Evolutionary conservation across 92 coral and sea anemone genomes (phyloP), one percentile per base, ranked within the genome.

Genomic region (Paragorgia papillata): DNA sequence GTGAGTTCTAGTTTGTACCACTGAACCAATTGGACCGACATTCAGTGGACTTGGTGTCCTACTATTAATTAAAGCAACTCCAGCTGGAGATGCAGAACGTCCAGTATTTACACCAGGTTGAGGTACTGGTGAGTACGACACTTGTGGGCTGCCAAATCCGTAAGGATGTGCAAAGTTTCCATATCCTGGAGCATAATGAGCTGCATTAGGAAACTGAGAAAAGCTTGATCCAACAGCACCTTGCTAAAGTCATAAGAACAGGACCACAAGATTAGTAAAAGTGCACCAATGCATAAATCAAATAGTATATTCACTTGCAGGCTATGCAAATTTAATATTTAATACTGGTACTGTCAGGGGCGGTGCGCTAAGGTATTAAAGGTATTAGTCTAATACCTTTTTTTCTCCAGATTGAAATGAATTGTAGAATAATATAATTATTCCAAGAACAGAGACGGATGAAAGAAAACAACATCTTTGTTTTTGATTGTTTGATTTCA

Each of bases 21-120:
- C 62, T 57, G 84, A 62, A 14, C 78, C 80, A 43, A 80, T 62
- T 6, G 89, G 88, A 35, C 80, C 40, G 25, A 89, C 84, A 33
- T 85, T 86, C 62, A 88, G 88, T 17, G 97, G 99, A 14, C 64
- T 91, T 31, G 99, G 99, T 8, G 99, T 89, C 37, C 79, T 84
- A 74, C 91, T 89, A 20, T 91, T 85, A 0, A 88, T 58, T 34
- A 95, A 13, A 0, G 85, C 84, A 20, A 71, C 64, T 15, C 64
- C 78, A 21, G 35, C 24, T 28, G 78, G 78, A 3, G 78, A 71
- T 40, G 62, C 65, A 28, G 63, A 39, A 51, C 64, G 78, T 12
- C 78, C 78, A 7, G 64, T 34, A 25, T 71, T 71, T 57, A 71
- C 54, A 18, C 78, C 78, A 32, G 78, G 78, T 8, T 51, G 76